Evolutionary conservation across 2,888 invertebrate species (phyloP), one percentile per base, ranked within the genome.

Genomic region (Chrysotoxum bicinctum): DNA sequence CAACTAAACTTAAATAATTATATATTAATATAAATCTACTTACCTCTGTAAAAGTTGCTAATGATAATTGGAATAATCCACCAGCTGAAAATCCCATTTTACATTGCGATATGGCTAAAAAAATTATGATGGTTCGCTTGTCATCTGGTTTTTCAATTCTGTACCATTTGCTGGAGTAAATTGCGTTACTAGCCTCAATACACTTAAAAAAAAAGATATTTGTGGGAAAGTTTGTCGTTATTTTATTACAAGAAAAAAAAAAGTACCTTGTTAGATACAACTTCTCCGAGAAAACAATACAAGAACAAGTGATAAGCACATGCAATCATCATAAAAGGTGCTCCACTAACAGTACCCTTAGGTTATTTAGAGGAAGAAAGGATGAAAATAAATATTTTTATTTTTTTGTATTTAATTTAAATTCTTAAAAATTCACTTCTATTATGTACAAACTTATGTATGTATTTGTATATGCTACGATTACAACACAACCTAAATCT

Each of bases 1-100:
- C n/a, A n/a, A n/a, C n/a, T n/a, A n/a, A n/a, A n/a, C n/a, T n/a
- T n/a, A n/a, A n/a, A n/a, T n/a, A n/a, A n/a, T n/a, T n/a, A n/a
- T n/a, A n/a, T n/a, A n/a, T n/a, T n/a, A n/a, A n/a, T n/a, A n/a
- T 35, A 21, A 26, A 50, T 12, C 12, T 12, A 4, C 45, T 74
- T 74, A 75, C 80, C 54, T 80, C 74, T 30, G 74, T 68, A 62
- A 68, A 80, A 3, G 80, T 80, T 5, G 43, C 54, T 26, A 75
- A 35, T 48, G 80, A 80, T 12, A 80, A 9, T 6, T 69, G 54
- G 8, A 64, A 80, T 14, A 75, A 19, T 69, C 74, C 74, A 19
- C 45, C 30, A 16, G 80, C 60, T 16, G 74, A 75, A 75, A 80
- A 75, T 5, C 69, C 43, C 62, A 64, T 80, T n/a, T 62, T 45